Evolutionary conservation across 2,113 vertebrate genomes (phyloP), one percentile per base, ranked within the genome.

Genomic region (Pseudopipra pipra): DNA sequence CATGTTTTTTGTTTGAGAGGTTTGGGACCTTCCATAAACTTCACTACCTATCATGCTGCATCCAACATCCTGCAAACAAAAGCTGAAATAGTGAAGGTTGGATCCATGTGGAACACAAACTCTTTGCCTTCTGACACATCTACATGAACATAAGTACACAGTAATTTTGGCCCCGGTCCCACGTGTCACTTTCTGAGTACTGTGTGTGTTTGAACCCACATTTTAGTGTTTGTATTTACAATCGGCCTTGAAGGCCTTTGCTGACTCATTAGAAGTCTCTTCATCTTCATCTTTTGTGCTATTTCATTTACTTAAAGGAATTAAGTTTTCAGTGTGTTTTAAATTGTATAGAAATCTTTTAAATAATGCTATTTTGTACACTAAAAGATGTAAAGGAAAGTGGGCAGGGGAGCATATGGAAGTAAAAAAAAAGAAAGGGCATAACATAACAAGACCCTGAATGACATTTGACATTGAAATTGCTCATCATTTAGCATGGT

Each of bases 401-500:
- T 0, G 0, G 5, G 5, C 8, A 14, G 35, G 6, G 14, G 3
- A 39, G 30, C 7, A 70, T 8, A 49, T 7, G 14, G 31, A 66
- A 13, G n/a, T 41, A 18, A 27, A 22, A 28, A 41, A n/a, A 18
- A 18, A 46, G 24, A 43, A 89, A 24, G 2, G n/a, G 17, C 17
- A 76, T 3, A 6, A 52, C 17, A 58, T 72, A 77, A 81, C 21
- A 33, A 44, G 91, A 72, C 22, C 6, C 13, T 87, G 59, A 78
- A 79, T 91, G 51, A 17, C 46, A 87, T 85, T 89, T 97, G 54
- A 95, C 77, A 75, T 41, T 73, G 59, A 95, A 96, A 96, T 79
- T 91, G 39, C 47, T 89, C 63, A 52, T 89, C 24, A 80, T 88
- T 95, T 97, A 20, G 62, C 23, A 73, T 55, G 22, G 47, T 94